A percentile compares a stretch with the other conserved stretches of the same genome.
Conservation (phyloP, 2,113 vertebrate species). For the Thunnus maccoyii region DNA sequence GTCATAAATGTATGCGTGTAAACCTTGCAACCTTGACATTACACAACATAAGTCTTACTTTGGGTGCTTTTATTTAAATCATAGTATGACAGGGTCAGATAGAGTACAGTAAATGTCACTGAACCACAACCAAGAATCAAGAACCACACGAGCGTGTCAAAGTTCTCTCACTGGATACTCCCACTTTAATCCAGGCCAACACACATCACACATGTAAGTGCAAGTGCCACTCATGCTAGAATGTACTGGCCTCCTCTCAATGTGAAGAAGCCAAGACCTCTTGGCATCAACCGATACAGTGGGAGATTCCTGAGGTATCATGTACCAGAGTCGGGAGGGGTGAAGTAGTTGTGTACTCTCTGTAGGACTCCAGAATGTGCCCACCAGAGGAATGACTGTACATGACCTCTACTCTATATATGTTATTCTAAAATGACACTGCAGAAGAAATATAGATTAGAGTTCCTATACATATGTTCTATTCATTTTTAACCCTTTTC, state of each 20-base stretch:
- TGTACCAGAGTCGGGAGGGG: neutral
- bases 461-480: too few relatives aligned
- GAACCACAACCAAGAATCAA: neutral
- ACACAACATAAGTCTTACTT: neutral
- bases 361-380: neutral
- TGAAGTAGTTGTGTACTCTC: neutral
- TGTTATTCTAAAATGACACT: neutral
- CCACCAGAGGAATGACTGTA: neutral
- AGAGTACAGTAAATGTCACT: neutral
- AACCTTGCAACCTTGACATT: neutral
- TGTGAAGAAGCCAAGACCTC: neutral
- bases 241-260: neutral
- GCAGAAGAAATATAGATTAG: neutral
- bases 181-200: neutral
- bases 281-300: neutral
- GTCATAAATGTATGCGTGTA: neutral
- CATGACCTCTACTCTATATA: neutral
- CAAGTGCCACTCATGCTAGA: neutral
- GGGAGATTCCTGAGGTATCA: conserved; percentile 31
- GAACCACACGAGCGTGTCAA: neutral
- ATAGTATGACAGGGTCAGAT: too few relatives aligned
- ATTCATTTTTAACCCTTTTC: too few relatives aligned
- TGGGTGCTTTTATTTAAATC: neutral
- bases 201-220: neutral
- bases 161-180: neutral